These are phyloP conservation scores for Pseudomyrmex concolor DNA, from an alignment of 1,140 invertebrate species.

Conservation along the genomic window DNA sequence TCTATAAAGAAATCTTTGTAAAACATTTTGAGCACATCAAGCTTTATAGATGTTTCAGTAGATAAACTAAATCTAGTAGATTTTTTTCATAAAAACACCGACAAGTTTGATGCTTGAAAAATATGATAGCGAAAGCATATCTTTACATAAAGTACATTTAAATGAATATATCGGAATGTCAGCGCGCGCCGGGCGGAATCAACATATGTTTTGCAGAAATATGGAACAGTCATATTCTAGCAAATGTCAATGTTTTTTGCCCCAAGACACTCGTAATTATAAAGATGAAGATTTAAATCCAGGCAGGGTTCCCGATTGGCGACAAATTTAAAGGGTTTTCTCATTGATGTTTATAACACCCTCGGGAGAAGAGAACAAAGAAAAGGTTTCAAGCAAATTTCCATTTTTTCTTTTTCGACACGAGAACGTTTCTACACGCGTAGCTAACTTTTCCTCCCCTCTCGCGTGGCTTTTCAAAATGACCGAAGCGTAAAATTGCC, in stretches of 20 bases:
- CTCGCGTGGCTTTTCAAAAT: conserved; percentile 66
- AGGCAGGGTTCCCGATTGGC: conserved; percentile 61
- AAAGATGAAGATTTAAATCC: conserved; percentile 64
- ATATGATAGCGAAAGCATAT: neutral
- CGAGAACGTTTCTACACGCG: conserved; percentile 14
- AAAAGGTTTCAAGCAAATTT: conserved; percentile 64
- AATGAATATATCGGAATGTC: neutral
- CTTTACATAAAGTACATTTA: conserved; percentile 36
- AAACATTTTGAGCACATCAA: neutral
- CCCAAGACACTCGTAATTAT: conserved; percentile 64
- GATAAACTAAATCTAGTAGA: neutral
- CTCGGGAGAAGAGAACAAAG: conserved; percentile 3
- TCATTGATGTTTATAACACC: conserved; percentile 67
- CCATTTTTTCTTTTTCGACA: conserved; percentile 63
- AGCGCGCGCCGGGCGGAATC: neutral
- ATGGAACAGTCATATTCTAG: too few species aligned
- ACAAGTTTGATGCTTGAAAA: conserved; percentile 1
- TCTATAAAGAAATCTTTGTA: neutral
- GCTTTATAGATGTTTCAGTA: neutral
- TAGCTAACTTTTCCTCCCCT: conserved; percentile 14
- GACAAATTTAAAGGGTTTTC: conserved; percentile 66
- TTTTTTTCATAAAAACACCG: neutral
- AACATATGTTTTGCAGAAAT: conserved; percentile 39
- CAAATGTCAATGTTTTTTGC: conserved; percentile 69
- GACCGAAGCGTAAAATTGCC: conserved; percentile 78